Percentiles rank a stretch among this genome's conserved stretches.
Evolutionary conservation across 2,888 invertebrate genomes (phyloP).

Genomic region (Osedax fenrisi): DNA sequence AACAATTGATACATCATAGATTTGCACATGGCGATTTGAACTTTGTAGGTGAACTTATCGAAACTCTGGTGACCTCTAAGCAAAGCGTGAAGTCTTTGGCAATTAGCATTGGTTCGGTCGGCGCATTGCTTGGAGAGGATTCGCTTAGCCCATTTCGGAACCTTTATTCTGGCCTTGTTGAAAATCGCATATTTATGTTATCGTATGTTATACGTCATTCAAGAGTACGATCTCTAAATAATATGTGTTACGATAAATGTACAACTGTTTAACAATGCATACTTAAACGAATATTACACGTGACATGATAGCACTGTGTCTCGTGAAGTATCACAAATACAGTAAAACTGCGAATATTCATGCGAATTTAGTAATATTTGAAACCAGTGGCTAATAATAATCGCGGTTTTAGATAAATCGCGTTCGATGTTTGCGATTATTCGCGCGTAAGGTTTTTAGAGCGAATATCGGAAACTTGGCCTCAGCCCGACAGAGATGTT

Average conservation of each 20-base stretch:
- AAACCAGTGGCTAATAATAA: no score
- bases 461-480: no score
- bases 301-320: no score
- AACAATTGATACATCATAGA: constrained; percentile 40
- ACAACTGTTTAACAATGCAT: neutral
- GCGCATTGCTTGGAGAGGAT: constrained; percentile 38
- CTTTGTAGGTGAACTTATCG: constrained; percentile 43
- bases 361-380: no score
- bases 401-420: no score
- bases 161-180: constrained; percentile 28
- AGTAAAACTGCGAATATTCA: no score
- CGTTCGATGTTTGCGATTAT: no score
- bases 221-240: neutral
- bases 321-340: no score
- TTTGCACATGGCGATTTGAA: constrained; percentile 43
- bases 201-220: neutral
- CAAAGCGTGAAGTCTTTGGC: constrained; percentile 41
- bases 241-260: neutral
- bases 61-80: constrained; percentile 42
- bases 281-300: no score
- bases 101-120: constrained; percentile 38
- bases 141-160: constrained; percentile 41
- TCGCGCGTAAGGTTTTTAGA: no score
- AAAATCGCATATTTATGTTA: neutral
- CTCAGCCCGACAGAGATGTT: no score